Percentiles rank a stretch among this genome's conserved stretches.
phyloP scores from a whole-genome alignment of 1,140 invertebrate species.

The Vanessa tameamea region DNA sequence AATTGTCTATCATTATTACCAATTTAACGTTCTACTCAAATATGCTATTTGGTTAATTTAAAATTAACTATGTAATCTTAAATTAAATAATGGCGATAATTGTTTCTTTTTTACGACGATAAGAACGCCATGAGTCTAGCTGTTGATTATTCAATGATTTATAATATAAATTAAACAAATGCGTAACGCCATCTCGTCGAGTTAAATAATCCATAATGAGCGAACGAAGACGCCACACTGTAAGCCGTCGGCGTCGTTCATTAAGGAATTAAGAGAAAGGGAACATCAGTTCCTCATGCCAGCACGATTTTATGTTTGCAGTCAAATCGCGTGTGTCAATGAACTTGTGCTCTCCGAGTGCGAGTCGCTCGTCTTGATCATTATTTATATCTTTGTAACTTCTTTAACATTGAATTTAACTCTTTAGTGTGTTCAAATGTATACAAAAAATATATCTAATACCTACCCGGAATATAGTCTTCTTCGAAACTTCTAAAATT shows the following conservation, averaged over 20 bases:
- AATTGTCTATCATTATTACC: too few species aligned
- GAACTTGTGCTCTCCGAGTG: conserved; percentile 42
- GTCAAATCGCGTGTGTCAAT: conserved; percentile 52
- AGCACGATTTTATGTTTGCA: conserved; percentile 41
- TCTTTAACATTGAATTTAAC: too few species aligned
- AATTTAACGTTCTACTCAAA: too few species aligned
- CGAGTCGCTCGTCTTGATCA: background rate
- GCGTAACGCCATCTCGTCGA: background rate
- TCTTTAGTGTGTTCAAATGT: too few species aligned
- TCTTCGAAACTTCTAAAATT: too few species aligned
- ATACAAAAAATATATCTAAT: too few species aligned
- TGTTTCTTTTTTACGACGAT: too few species aligned
- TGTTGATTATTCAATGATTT: background rate
- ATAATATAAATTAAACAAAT: background rate
- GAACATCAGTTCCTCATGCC: conserved; percentile 28
- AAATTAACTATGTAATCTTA: too few species aligned
- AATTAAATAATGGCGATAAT: too few species aligned
- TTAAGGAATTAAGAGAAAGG: conserved; percentile 39
- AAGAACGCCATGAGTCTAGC: too few species aligned
- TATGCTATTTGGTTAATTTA: too few species aligned
- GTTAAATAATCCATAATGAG: conserved; percentile 7
- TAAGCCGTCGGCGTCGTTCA: conserved; percentile 16
- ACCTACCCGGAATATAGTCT: too few species aligned
- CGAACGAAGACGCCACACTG: background rate
- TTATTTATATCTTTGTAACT: background rate